phyloP scores from a whole-genome alignment of 2,888 invertebrate species.

The Cryptops parisi region DNA sequence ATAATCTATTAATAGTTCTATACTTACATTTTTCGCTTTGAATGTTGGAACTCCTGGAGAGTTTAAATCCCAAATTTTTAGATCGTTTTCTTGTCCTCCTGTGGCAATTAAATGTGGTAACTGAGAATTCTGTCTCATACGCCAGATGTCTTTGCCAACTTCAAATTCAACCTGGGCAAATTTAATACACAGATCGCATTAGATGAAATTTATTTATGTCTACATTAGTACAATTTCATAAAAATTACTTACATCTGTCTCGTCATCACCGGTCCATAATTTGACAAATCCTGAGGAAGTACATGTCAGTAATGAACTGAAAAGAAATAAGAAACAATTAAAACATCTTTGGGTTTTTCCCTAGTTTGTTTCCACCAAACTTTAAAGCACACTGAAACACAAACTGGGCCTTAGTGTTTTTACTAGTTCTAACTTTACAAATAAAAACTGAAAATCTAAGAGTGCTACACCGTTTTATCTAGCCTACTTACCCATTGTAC shows the following conservation, averaged over 20 bases:
- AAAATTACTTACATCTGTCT: not conserved
- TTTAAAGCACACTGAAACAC: too few species aligned
- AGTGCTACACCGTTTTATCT: too few species aligned
- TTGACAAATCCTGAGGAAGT: not conserved
- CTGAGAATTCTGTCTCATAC: not conserved
- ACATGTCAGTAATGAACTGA: slow-evolving; percentile 1
- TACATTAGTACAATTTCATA: too few species aligned
- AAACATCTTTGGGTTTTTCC: too few species aligned
- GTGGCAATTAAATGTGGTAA: slow-evolving; percentile 2
- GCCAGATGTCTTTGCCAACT: slow-evolving; percentile 1
- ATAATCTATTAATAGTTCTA: too few species aligned
- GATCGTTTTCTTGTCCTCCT: slow-evolving; percentile 3
- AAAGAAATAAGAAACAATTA: too few species aligned
- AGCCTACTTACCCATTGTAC: not conserved
- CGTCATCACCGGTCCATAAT: not conserved
- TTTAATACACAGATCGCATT: too few species aligned
- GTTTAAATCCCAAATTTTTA: slow-evolving; percentile 10
- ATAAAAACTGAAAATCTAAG: too few species aligned
- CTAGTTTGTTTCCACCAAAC: too few species aligned
- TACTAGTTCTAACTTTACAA: too few species aligned
- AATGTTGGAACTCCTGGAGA: not conserved
- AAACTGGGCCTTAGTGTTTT: too few species aligned
- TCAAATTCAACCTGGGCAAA: not conserved
- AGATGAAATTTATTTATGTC: too few species aligned
- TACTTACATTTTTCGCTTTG: slow-evolving; percentile 6